These are phyloP conservation scores for Ammospiza caudacuta DNA, from an alignment of 2,113 vertebrate genomes.

Conservation along the genomic window DNA sequence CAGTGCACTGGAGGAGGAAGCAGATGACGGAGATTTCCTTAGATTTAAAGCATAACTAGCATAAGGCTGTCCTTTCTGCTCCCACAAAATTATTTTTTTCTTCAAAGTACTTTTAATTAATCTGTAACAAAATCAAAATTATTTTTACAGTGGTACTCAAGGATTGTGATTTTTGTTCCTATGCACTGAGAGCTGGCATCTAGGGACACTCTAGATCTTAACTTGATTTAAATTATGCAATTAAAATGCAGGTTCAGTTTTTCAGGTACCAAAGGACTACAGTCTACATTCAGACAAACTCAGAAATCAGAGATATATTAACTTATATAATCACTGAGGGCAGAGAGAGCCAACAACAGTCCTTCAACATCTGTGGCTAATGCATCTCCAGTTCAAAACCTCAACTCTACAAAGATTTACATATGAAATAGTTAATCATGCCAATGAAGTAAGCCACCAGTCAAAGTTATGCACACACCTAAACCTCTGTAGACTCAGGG, in stretches of 20 bases:
- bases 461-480: background rate
- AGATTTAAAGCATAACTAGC: background rate
- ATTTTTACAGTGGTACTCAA: background rate
- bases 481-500: conserved; percentile 11
- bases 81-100: background rate
- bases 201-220: background rate
- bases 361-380: background rate
- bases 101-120: background rate
- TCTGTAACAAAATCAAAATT: background rate
- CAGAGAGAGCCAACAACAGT: background rate
- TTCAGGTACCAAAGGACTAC: background rate
- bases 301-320: background rate
- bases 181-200: background rate
- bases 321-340: background rate
- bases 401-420: conserved; percentile 16
- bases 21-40: background rate
- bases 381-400: background rate
- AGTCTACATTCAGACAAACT: background rate
- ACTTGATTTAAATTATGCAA: background rate
- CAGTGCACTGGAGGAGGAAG: background rate
- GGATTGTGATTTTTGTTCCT: background rate
- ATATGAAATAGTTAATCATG: background rate
- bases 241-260: conserved; percentile 11
- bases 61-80: background rate
- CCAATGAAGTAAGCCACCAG: background rate